Conservation (phyloP, 1,140 invertebrate genomes). For the Neelides sp. region DNA sequence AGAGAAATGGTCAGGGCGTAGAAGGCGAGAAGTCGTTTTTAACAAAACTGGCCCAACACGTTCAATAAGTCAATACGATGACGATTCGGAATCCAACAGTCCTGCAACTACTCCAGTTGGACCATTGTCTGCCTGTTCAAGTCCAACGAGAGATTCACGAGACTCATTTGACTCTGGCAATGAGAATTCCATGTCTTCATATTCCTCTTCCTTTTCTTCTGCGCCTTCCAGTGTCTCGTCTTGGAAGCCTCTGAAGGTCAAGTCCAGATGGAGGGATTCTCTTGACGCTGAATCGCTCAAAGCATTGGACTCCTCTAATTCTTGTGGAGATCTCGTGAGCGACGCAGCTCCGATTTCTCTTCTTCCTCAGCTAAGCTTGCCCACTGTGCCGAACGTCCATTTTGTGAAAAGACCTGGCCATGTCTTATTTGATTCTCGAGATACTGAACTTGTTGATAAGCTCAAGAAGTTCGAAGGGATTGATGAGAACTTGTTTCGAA, state of each 20-base stretch:
- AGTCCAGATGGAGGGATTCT: constrained; percentile 66
- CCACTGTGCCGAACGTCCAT: constrained; percentile 6
- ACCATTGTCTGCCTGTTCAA: not conserved
- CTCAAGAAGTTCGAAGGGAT: constrained; percentile 65
- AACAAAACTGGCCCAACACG: constrained; percentile 1
- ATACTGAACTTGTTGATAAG: constrained; percentile 51
- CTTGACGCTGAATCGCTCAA: constrained; percentile 54
- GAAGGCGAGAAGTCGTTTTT: constrained; percentile 24
- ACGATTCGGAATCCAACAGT: constrained; percentile 22
- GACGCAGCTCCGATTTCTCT: constrained; percentile 27
- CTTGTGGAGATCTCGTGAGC: constrained; percentile 27
- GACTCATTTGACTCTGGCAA: not conserved
- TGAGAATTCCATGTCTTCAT: constrained; percentile 1
- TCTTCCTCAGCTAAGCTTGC: not conserved
- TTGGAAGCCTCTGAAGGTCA: constrained; percentile 63
- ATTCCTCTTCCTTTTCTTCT: constrained; percentile 1
- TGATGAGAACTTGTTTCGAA: constrained; percentile 71
- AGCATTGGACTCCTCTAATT: constrained; percentile 15
- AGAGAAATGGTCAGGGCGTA: constrained; percentile 11
- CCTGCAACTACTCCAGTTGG: not conserved
- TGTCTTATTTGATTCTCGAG: constrained; percentile 19
- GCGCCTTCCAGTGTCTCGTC: not conserved
- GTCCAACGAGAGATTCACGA: not conserved
- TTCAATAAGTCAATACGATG: constrained; percentile 9
- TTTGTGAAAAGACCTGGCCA: constrained; percentile 17